These are phyloP conservation scores for Cheiracanthium punctorium DNA, from an alignment of 2,888 invertebrate species.

Conservation along the genomic window DNA sequence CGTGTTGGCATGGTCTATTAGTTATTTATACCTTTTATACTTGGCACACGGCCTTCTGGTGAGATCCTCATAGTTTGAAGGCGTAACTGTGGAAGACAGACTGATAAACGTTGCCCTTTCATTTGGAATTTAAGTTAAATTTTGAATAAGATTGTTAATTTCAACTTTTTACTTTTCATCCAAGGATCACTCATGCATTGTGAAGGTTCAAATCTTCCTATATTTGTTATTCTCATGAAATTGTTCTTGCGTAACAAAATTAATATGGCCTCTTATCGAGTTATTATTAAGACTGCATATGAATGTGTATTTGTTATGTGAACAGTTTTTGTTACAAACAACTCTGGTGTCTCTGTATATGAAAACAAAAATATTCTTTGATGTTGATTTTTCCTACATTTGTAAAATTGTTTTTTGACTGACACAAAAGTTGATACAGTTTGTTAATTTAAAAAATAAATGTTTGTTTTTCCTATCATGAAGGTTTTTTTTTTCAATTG, in stretches of 20 bases:
- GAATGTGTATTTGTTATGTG: not conserved
- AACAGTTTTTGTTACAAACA: not conserved
- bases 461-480: too few relatives aligned
- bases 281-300: not conserved
- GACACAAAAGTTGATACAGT: too few relatives aligned
- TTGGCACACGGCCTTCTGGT: not conserved
- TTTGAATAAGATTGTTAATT: not conserved
- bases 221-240: not conserved
- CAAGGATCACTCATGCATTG: not conserved
- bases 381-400: too few relatives aligned
- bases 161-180: not conserved
- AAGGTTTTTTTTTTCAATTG: too few relatives aligned
- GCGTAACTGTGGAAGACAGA: too few relatives aligned
- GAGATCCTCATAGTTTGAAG: not conserved
- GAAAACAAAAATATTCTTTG: too few relatives aligned
- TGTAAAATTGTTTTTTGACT: too few relatives aligned
- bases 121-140: not conserved
- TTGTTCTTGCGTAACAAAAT: not conserved
- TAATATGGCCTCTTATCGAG: not conserved
- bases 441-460: too few relatives aligned
- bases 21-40: not conserved
- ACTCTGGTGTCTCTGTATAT: too few relatives aligned
- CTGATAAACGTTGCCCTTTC: not conserved
- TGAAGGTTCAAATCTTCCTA: not conserved
- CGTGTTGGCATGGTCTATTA: conserved; percentile 69